Base-by-base conservation (phyloP, 2,113 vertebrate species). In the Dicaeum eximium region DNA sequence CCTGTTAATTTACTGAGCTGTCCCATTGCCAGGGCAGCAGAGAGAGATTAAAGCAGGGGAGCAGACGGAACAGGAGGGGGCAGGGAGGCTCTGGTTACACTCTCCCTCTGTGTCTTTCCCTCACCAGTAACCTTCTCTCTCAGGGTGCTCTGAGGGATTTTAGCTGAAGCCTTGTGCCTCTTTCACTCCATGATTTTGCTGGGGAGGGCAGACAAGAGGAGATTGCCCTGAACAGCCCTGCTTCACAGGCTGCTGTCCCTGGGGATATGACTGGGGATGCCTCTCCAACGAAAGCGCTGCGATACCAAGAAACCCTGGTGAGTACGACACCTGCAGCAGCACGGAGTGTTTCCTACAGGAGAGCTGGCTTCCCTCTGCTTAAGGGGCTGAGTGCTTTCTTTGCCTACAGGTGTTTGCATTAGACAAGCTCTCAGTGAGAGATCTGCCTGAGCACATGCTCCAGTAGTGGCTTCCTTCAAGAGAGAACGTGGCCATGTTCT, bases 251-350 rank as follows among this genome's bases (percentile, higher is more conserved):
- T 85, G 0, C 4, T 40, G 51, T 35, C 62, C 48, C 80, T 66
- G 70, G 88, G 92, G 93, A 95, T 90, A 99, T 99, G 98, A 98
- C 98, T 98, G 98, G 98, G 97, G 98, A 98, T 98, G 97, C 97
- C 84, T 98, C 98, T 97, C 98, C 98, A 95, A 98, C 98, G 78
- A 98, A 98, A 97, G 97, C 98, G 11, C 98, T 99, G 90, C 98
- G 95, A 82, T 99, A 99, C 97, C 98, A 99, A 67, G 98, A 98
- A 94, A 98, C 98, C 92, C 97, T 99, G 99, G 99, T 99, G 92
- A 97, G 97, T 98, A 88, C 9, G 4, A 40, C 37, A 80, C 69
- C 77, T 94, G 72, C 45, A 86, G 61, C 45, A 86, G 66, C 45
- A 45, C n/a, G 45, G 67, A 66, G 21, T 25, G 31, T 25, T 86